Percentiles rank a stretch among this genome's conserved stretches.
Evolutionary conservation across 2,888 invertebrate species (phyloP).

Genomic region (Drosophila paramelanica): DNA sequence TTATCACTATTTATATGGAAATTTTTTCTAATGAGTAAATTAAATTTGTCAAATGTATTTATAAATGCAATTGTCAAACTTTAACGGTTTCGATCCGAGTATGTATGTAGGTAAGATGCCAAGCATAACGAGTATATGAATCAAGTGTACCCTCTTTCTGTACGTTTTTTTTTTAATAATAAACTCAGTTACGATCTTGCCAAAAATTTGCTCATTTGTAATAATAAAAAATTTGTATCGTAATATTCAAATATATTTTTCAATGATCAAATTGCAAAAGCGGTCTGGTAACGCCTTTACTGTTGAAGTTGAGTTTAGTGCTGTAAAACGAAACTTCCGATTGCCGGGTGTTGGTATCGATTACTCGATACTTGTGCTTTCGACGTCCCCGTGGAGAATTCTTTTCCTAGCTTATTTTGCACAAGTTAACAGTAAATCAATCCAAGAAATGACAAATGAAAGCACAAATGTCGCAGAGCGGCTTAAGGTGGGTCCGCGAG

Average conservation of each 20-base stretch:
- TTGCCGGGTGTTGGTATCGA: slow-evolving; percentile 17
- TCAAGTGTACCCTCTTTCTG: too few species aligned
- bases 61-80: too few species aligned
- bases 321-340: not conserved
- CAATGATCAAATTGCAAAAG: not conserved
- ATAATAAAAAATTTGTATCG: too few species aligned
- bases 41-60: too few species aligned
- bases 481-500: slow-evolving; percentile 88
- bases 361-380: slow-evolving; percentile 25
- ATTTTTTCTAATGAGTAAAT: too few species aligned
- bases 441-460: slow-evolving; percentile 86
- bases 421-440: slow-evolving; percentile 16
- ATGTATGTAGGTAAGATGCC: too few species aligned
- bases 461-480: slow-evolving; percentile 86
- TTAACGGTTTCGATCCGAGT: too few species aligned
- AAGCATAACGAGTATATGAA: too few species aligned
- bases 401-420: slow-evolving; percentile 17
- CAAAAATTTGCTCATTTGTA: not conserved
- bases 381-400: slow-evolving; percentile 14
- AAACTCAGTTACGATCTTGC: too few species aligned
- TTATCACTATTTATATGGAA: too few species aligned
- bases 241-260: not conserved
- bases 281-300: slow-evolving; percentile 2
- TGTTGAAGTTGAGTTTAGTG: slow-evolving; percentile 7
- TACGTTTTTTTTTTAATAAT: too few species aligned